Evolutionary conservation across 2,113 vertebrate genomes (phyloP), one percentile per base, ranked within the genome.

Genomic region (Aythya baeri): DNA sequence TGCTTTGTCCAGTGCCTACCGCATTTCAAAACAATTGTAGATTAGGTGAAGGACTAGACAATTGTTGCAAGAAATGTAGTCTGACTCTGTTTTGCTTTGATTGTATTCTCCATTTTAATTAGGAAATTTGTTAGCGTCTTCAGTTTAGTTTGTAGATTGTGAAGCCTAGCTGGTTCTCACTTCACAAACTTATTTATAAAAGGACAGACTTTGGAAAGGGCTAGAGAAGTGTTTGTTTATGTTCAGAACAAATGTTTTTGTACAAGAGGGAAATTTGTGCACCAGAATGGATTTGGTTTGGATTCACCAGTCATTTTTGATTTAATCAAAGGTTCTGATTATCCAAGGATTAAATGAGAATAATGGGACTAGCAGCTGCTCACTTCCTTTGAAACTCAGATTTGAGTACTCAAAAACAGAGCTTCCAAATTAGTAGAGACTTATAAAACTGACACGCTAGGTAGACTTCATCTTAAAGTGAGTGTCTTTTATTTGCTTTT

Each of bases 301-400:
- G n/a, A 55, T 74, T 93, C n/a, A 44, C 7, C 18, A 27, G 50
- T 63, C 22, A 32, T 54, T 17, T 86, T 73, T 88, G 63, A 83
- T 88, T 86, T 87, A 81, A 87, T 81, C 81, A 89, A 58, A 89
- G 36, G n/a, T 84, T 34, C 46, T 91, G 73, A 55, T 74, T 88
- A 87, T 67, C 66, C 36, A 29, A 43, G 38, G 32, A 54, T 23
- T 76, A 76, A 65, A 57, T 85, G 58, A 3, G 9, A 78, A 74
- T 41, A 71, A 36, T 1, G 4, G 71, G 59, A 92, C 38, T 17
- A 68, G 49, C 55, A 89, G 67, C 71, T 85, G 90, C 31, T 91
- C 10, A 1, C 54, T 73, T 85, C 59, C 67, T 89, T 59, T 83
- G 72, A 88, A 96, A 81, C 25, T 1, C 50, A 46, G 41, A 43